These are phyloP conservation scores for Sebastes hubbsi DNA, from an alignment of 2,797 vertebrate genomes.

Conservation along the genomic window DNA sequence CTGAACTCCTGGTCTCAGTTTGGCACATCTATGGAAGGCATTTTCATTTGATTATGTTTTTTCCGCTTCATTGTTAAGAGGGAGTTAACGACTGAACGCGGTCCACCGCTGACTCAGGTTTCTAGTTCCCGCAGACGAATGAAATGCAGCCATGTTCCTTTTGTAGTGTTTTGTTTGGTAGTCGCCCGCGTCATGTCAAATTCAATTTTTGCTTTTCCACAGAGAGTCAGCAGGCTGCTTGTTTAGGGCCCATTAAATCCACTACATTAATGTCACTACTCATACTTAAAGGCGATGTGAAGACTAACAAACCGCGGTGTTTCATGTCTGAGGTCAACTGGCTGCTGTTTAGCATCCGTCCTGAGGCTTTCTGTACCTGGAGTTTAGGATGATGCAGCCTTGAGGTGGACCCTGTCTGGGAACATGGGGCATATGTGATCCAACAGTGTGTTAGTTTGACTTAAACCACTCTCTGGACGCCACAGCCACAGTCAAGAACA, in stretches of 20 bases:
- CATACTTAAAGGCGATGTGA: constrained; percentile 40
- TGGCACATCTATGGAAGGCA: background rate
- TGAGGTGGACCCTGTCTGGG: background rate
- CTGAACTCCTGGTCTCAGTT: background rate
- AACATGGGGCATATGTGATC: background rate
- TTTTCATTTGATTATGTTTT: background rate
- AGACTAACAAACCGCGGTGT: constrained; percentile 12
- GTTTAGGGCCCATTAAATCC: constrained; percentile 40
- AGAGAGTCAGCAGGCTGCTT: constrained; percentile 39
- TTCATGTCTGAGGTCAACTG: constrained; percentile 33
- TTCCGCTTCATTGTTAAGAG: background rate
- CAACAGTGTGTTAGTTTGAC: background rate
- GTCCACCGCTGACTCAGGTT: constrained; percentile 6
- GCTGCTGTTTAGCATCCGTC: constrained; percentile 3
- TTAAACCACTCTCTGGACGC: background rate
- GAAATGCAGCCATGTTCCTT: constrained; percentile 10
- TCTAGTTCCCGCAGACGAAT: background rate
- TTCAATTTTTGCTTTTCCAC: constrained; percentile 21
- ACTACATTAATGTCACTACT: constrained; percentile 39
- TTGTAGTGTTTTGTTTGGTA: constrained; percentile 20
- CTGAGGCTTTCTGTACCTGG: constrained; percentile 1
- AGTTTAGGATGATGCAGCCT: background rate
- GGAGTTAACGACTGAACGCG: background rate
- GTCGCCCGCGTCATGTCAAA: constrained; percentile 14
- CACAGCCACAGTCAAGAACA: background rate